Percentiles rank a stretch among this genome's conserved stretches.
These are phyloP conservation scores for Pteropus rufus DNA, from an alignment of 2,797 vertebrate species.

Conservation along the genomic window DNA sequence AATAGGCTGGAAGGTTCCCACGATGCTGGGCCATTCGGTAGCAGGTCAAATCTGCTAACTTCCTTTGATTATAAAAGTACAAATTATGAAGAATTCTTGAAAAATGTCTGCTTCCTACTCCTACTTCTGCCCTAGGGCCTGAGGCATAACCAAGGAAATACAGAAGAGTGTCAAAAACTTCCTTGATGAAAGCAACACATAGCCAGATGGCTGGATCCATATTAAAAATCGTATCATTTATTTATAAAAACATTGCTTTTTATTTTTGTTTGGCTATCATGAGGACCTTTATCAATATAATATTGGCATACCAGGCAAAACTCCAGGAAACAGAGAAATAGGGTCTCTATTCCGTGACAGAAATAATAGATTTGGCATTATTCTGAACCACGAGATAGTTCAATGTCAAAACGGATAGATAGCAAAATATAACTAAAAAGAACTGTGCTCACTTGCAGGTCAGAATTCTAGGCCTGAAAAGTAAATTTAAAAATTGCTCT, in stretches of 20 bases:
- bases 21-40: not conserved
- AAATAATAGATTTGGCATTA: not conserved
- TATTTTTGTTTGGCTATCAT: slow-evolving; percentile 22
- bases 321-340: slow-evolving; percentile 1
- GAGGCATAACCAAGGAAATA: not conserved
- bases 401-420: not conserved
- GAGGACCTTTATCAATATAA: slow-evolving; percentile 29
- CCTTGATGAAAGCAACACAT: not conserved
- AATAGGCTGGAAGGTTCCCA: not conserved
- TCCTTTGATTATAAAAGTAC: not conserved
- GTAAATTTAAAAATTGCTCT: not conserved
- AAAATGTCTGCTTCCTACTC: not conserved
- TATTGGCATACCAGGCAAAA: not conserved
- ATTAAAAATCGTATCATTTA: not conserved
- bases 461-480: not conserved
- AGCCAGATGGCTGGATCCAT: not conserved
- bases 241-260: not conserved
- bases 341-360: not conserved
- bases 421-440: not conserved
- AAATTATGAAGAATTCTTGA: not conserved
- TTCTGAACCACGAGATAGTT: not conserved
- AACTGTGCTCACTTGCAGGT: not conserved
- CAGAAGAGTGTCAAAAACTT: not conserved
- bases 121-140: not conserved
- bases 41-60: not conserved